Percentiles rank a stretch among this genome's conserved stretches.
phyloP scores from a whole-genome alignment of 2,797 vertebrate genomes.

The Chaetodon trifasciatus region DNA sequence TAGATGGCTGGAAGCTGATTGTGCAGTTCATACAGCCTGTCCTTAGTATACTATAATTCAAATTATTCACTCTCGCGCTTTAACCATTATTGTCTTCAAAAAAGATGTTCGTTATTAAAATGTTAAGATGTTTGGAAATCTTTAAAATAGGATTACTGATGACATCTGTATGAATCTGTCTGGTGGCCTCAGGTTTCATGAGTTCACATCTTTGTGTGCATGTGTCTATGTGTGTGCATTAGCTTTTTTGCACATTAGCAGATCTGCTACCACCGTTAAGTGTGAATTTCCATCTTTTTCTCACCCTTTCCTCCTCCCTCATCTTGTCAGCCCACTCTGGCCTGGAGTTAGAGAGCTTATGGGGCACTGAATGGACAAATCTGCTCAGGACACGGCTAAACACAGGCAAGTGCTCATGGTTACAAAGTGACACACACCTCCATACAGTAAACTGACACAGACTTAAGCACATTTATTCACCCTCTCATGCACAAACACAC shows the following conservation, averaged over 20 bases:
- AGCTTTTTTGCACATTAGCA: slow-evolving; percentile 77
- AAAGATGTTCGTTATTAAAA: not conserved
- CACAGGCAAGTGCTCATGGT: slow-evolving; percentile 36
- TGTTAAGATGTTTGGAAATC: slow-evolving; percentile 28
- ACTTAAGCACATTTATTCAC: slow-evolving; percentile 44
- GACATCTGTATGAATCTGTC: slow-evolving; percentile 51
- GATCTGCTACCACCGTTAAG: slow-evolving; percentile 71
- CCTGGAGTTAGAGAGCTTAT: slow-evolving; percentile 49
- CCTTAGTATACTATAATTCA: slow-evolving; percentile 3
- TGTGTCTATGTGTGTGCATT: slow-evolving; percentile 30
- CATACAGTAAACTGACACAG: slow-evolving; percentile 35
- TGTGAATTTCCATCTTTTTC: slow-evolving; percentile 77
- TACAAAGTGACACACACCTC: slow-evolving; percentile 46
- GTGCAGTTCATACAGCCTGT: slow-evolving; percentile 32
- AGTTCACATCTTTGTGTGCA: slow-evolving; percentile 47
- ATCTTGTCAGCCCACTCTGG: slow-evolving; percentile 47
- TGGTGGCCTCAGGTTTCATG: slow-evolving; percentile 61
- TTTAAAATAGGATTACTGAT: slow-evolving; percentile 50
- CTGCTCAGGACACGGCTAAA: slow-evolving; percentile 46
- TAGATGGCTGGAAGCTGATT: slow-evolving; percentile 35
- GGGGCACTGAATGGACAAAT: slow-evolving; percentile 42
- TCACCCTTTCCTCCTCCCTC: slow-evolving; percentile 63
- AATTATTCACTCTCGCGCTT: slow-evolving; percentile 47
- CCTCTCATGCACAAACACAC: slow-evolving; percentile 44
- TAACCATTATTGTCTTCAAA: not conserved